Evolutionary conservation across 2,888 invertebrate species (phyloP).

Genomic region (Rhingia campestris): DNA sequence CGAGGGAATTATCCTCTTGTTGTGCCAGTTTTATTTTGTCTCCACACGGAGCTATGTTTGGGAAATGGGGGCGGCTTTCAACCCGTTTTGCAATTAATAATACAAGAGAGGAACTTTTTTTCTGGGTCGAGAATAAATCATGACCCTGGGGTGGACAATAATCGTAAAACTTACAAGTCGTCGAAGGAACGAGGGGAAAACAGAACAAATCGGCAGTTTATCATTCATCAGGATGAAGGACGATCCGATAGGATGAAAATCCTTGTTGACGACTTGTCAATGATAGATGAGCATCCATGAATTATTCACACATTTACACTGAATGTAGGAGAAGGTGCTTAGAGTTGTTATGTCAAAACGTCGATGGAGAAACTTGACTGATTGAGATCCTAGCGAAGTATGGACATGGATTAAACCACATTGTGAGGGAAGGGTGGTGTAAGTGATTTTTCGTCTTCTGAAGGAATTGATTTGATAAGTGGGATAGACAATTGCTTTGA

Average conservation of each 20-base stretch:
- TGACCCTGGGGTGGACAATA: background rate
- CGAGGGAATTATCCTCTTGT: slow-evolving; percentile 4
- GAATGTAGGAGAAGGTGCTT: background rate
- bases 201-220: background rate
- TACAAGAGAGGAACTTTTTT: slow-evolving; percentile 45
- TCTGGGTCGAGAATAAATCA: slow-evolving; percentile 23
- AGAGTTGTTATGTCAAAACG: background rate
- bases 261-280: slow-evolving; percentile 42
- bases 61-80: slow-evolving; percentile 9
- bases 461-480: too few species aligned
- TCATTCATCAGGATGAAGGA: slow-evolving; percentile 3
- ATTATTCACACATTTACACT: background rate
- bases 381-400: background rate
- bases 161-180: slow-evolving; percentile 39
- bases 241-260: background rate
- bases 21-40: slow-evolving; percentile 9
- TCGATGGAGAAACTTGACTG: background rate
- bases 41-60: slow-evolving; percentile 22
- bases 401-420: too few species aligned
- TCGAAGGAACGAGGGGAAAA: slow-evolving; percentile 6
- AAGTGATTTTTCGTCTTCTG: too few species aligned
- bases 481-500: too few species aligned
- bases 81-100: slow-evolving; percentile 66
- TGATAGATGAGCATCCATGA: slow-evolving; percentile 18
- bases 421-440: background rate